Conservation (phyloP, 2,888 invertebrate genomes). For the Cordilura impudica region DNA sequence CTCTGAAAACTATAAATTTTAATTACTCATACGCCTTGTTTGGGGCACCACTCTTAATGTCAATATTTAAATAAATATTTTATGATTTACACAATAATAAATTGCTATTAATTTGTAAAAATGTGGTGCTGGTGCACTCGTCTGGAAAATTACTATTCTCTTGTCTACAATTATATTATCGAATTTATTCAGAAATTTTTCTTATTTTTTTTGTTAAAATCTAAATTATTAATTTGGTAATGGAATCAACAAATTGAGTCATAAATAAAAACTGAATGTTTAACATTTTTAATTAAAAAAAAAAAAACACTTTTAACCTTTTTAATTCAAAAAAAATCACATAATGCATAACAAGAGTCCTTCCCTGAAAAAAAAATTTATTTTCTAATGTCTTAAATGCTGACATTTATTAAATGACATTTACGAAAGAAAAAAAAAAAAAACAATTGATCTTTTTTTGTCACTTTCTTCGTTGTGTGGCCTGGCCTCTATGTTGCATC, state of each 20-base stretch:
- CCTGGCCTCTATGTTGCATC: no score
- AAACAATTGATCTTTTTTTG: no score
- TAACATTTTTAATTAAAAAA: no score
- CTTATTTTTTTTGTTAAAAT: not conserved
- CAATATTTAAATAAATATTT: slow-evolving; percentile 17
- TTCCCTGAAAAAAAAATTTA: no score
- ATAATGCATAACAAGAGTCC: no score
- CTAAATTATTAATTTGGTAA: not conserved
- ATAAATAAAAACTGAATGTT: not conserved
- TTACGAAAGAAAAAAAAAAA: no score
- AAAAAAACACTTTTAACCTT: no score
- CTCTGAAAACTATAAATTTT: slow-evolving; percentile 10
- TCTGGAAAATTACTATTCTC: not conserved
- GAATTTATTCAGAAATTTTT: not conserved
- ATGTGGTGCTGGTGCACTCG: not conserved
- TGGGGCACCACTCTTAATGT: slow-evolving; percentile 8
- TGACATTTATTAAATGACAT: no score
- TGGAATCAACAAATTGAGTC: not conserved
- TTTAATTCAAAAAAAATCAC: no score
- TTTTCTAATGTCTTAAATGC: no score
- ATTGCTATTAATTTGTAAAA: slow-evolving; percentile 32
- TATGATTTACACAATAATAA: slow-evolving; percentile 34
- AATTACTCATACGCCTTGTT: slow-evolving; percentile 40
- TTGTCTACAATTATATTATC: not conserved
- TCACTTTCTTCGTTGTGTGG: no score